A percentile compares a stretch with the other conserved stretches of the same genome.
phyloP scores from a whole-genome alignment of 2,113 vertebrate species.

The Lampris megalopsis region DNA sequence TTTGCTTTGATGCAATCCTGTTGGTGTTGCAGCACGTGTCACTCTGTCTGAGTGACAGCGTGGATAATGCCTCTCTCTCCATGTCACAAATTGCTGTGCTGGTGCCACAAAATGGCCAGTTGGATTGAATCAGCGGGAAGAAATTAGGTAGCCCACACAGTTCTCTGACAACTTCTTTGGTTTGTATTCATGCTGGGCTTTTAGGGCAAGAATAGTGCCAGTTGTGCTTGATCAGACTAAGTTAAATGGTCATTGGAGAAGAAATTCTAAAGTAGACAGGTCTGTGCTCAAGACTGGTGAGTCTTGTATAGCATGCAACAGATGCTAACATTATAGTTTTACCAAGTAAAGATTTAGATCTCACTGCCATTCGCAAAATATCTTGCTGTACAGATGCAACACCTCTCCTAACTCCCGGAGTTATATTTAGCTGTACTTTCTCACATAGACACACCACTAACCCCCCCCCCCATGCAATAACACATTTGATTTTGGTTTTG shows the following conservation, averaged over 20 bases:
- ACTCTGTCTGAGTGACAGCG: conserved; percentile 47
- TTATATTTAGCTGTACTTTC: conserved; percentile 34
- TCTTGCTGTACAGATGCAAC: background rate
- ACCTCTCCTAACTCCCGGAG: conserved; percentile 17
- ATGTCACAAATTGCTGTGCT: conserved; percentile 40
- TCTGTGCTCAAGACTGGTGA: background rate
- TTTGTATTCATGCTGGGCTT: conserved; percentile 32
- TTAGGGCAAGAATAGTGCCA: conserved; percentile 1
- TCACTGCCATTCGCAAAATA: background rate
- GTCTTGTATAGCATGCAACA: background rate
- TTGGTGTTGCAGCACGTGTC: conserved; percentile 23
- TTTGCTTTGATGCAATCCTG: conserved; percentile 57
- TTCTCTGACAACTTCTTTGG: conserved; percentile 29
- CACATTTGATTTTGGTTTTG: conserved; percentile 72
- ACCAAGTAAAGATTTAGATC: background rate
- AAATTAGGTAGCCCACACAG: conserved; percentile 36
- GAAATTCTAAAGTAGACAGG: background rate
- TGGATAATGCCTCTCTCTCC: conserved; percentile 40
- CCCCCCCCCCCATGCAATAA: conserved; percentile 38
- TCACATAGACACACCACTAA: background rate
- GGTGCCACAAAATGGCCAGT: conserved; percentile 29
- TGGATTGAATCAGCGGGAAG: conserved; percentile 26
- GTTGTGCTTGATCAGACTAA: background rate
- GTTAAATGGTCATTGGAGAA: background rate
- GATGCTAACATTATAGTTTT: background rate